Evolutionary conservation across 1,140 invertebrate genomes (phyloP).

Genomic region (Trichogramma pretiosum): DNA sequence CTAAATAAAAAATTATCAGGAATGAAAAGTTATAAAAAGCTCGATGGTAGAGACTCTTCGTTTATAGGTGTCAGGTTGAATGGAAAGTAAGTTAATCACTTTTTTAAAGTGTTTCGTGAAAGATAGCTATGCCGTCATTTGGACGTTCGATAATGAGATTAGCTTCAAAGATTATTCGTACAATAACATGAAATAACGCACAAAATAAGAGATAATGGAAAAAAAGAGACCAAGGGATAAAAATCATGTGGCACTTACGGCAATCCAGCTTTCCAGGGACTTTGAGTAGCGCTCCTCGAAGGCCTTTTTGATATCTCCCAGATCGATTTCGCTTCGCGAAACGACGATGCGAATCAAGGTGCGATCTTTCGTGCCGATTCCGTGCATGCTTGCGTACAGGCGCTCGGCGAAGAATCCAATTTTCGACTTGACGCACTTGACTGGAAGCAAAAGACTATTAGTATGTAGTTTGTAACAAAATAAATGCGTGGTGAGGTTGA

Average conservation of each 20-base stretch:
- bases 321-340: conserved; percentile 84
- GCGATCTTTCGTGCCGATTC: conserved; percentile 80
- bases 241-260: conserved; percentile 64
- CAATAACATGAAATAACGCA: not conserved
- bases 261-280: conserved; percentile 71
- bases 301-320: conserved; percentile 83
- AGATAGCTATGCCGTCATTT: too few species aligned
- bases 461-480: too few species aligned
- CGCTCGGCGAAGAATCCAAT: conserved; percentile 89
- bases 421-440: conserved; percentile 82
- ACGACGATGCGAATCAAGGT: conserved; percentile 84
- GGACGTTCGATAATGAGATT: too few species aligned
- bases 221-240: not conserved
- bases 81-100: conserved; percentile 12
- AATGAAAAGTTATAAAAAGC: not conserved
- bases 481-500: not conserved
- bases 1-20: conserved; percentile 11
- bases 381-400: conserved; percentile 82
- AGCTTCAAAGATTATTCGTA: not conserved
- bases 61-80: conserved; percentile 2
- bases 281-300: conserved; percentile 80
- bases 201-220: not conserved
- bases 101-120: too few species aligned
- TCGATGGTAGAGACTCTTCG: not conserved
- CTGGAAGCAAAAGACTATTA: too few species aligned